These are phyloP conservation scores for Nephrotoma appendiculata DNA, from an alignment of 2,888 invertebrate species.

Conservation along the genomic window DNA sequence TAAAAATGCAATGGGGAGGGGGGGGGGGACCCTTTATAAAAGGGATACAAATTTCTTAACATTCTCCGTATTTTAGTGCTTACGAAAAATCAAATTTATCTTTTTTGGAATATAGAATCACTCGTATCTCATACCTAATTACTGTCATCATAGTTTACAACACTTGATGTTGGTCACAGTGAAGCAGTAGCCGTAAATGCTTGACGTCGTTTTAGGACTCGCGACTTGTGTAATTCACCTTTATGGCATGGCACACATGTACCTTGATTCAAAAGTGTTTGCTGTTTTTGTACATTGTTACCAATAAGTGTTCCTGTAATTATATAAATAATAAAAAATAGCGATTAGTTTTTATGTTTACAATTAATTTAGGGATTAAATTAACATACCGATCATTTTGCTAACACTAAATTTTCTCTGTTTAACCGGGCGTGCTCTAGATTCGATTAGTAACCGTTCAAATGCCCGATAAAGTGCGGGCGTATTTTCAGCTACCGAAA, in stretches of 20 bases:
- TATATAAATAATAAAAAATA: not conserved
- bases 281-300: conserved; percentile 20
- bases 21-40: not conserved
- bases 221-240: conserved; percentile 40
- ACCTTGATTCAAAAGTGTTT: conserved; percentile 34
- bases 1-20: not conserved
- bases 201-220: conserved; percentile 40
- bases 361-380: not conserved
- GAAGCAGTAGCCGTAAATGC: conserved; percentile 48
- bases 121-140: conserved; percentile 7
- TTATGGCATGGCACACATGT: conserved; percentile 46
- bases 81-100: not conserved
- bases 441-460: conserved; percentile 51
- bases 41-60: not conserved
- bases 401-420: conserved; percentile 61
- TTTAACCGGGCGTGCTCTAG: conserved; percentile 42
- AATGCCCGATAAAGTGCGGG: conserved; percentile 58
- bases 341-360: not conserved
- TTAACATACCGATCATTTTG: conserved; percentile 53
- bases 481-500: conserved; percentile 68
- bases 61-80: not conserved
- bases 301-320: conserved; percentile 20
- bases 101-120: not conserved
- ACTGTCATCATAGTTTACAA: conserved; percentile 8
- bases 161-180: conserved; percentile 41